Conservation (phyloP, 1,140 invertebrate genomes). For the Lysiphlebus fabarum region DNA sequence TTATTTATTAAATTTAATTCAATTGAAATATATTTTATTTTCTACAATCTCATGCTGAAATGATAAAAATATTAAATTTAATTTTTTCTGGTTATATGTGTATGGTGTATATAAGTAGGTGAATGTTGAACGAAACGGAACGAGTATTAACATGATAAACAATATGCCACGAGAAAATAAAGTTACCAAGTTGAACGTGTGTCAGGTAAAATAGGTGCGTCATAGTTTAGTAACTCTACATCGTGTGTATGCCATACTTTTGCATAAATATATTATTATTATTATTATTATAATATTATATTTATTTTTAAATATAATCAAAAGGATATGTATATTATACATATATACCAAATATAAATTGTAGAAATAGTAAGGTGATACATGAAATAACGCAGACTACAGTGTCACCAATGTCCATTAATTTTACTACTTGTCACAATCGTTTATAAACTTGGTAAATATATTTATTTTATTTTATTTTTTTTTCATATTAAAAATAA, state of each 20-base stretch:
- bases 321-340: no score
- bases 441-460: no score
- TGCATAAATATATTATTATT: neutral
- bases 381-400: constrained; percentile 8
- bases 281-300: no score
- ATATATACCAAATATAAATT: constrained; percentile 16
- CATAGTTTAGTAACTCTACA: neutral
- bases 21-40: neutral
- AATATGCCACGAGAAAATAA: constrained; percentile 38
- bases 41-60: neutral
- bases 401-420: constrained; percentile 19
- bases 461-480: no score
- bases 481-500: no score
- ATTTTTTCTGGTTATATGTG: no score
- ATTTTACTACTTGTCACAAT: neutral
- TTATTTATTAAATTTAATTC: neutral
- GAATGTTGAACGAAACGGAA: constrained; percentile 3
- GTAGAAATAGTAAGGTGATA: constrained; percentile 18
- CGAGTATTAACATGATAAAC: constrained; percentile 29
- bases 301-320: neutral
- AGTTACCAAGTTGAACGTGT: constrained; percentile 21
- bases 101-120: no score
- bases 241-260: neutral
- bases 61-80: neutral
- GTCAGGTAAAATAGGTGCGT: constrained; percentile 16